Percentiles rank a stretch among this genome's conserved stretches.
Evolutionary conservation across 2,888 invertebrate genomes (phyloP).

Genomic region (Tetanocera ferruginea): DNA sequence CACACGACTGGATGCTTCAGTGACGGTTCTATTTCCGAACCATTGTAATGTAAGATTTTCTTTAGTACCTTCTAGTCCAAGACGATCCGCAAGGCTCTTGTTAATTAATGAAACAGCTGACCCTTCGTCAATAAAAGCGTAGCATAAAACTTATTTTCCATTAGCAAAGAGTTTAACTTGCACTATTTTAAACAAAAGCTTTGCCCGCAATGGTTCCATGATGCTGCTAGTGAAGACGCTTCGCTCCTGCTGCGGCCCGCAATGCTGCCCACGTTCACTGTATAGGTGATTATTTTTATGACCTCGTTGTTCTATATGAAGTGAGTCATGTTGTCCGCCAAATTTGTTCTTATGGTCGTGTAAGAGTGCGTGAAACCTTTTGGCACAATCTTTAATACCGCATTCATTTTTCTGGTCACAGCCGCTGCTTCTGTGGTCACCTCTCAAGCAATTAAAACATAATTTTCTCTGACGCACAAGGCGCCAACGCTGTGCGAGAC

Average conservation of each 20-base stretch:
- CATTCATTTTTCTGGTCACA: constrained; percentile 22
- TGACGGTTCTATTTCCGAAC: constrained; percentile 41
- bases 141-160: constrained; percentile 26
- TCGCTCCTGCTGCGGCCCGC: not conserved
- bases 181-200: constrained; percentile 38
- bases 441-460: constrained; percentile 37
- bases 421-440: constrained; percentile 15
- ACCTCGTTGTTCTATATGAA: not conserved
- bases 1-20: constrained; percentile 35
- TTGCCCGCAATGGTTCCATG: not conserved
- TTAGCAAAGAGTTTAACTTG: constrained; percentile 40
- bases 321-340: not conserved
- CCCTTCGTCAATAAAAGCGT: constrained; percentile 43
- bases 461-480: constrained; percentile 19
- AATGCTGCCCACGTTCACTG: not conserved
- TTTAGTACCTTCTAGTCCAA: constrained; percentile 34
- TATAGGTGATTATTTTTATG: not conserved
- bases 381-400: not conserved
- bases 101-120: constrained; percentile 40
- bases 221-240: not conserved
- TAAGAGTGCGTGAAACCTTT: not conserved
- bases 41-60: constrained; percentile 42
- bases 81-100: constrained; percentile 24
- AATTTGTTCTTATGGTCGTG: not conserved
- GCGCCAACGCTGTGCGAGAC: constrained; percentile 25